These are phyloP conservation scores for Hyles vespertilio DNA, from an alignment of 1,140 invertebrate species.

Conservation along the genomic window DNA sequence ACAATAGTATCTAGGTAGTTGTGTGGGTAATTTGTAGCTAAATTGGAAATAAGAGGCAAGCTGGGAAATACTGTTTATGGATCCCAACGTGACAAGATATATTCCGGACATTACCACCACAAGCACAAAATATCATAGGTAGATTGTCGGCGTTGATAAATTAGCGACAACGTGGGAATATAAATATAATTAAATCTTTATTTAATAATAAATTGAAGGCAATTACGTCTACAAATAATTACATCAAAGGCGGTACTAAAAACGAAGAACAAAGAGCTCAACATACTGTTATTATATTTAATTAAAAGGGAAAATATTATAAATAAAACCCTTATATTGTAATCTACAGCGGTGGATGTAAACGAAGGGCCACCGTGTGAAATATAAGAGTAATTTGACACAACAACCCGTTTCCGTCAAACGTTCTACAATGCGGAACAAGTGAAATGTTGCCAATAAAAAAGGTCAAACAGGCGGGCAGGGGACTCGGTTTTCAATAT, in stretches of 20 bases:
- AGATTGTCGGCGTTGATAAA: too few relatives aligned
- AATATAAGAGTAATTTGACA: constrained; percentile 56
- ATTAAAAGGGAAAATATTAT: constrained; percentile 7
- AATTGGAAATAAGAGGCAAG: too few relatives aligned
- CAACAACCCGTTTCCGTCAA: constrained; percentile 38
- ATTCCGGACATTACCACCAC: too few relatives aligned
- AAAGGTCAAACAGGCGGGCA: constrained; percentile 51
- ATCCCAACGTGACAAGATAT: too few relatives aligned
- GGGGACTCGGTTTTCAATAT: constrained; percentile 54
- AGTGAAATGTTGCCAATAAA: constrained; percentile 61
- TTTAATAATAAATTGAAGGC: background rate
- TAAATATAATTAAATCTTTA: background rate
- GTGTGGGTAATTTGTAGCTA: too few relatives aligned
- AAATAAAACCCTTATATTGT: constrained; percentile 26
- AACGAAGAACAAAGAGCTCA: constrained; percentile 1
- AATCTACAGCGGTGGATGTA: constrained; percentile 22
- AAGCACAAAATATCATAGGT: too few relatives aligned
- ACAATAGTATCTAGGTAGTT: too few relatives aligned
- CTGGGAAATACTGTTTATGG: too few relatives aligned
- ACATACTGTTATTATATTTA: background rate
- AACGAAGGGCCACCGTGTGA: constrained; percentile 35
- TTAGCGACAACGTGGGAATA: background rate
- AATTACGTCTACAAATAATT: background rate
- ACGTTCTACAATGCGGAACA: constrained; percentile 49
- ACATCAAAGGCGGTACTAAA: constrained; percentile 1